Conservation (phyloP, 2,888 invertebrate genomes). For the Cataglyphis rosenhaueri region DNA sequence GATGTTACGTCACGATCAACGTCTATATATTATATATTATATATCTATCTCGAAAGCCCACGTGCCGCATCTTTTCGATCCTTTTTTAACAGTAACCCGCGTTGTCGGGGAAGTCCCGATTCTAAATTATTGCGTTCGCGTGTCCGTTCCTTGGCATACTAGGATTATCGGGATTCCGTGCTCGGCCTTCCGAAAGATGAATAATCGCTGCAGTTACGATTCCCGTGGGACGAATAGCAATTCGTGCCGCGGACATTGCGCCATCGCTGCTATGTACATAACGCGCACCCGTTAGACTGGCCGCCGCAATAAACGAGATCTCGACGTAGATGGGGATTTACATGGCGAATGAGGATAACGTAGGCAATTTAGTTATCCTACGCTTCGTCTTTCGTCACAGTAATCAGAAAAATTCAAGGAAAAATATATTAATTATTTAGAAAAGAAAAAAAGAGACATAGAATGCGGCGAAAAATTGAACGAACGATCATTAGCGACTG, state of each 20-base stretch:
- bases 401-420: slow-evolving; percentile 19
- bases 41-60: neutral
- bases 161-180: slow-evolving; percentile 61
- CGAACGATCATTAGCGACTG: slow-evolving; percentile 1
- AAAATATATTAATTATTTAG: slow-evolving; percentile 22
- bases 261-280: slow-evolving; percentile 33
- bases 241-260: slow-evolving; percentile 43
- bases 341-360: slow-evolving; percentile 54
- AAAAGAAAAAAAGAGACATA: slow-evolving; percentile 35
- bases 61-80: neutral
- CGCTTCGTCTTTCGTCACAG: slow-evolving; percentile 3
- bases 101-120: slow-evolving; percentile 41
- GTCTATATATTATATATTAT: neutral
- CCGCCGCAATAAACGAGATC: slow-evolving; percentile 31
- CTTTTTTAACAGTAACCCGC: slow-evolving; percentile 28
- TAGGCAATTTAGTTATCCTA: slow-evolving; percentile 20
- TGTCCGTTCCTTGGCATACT: slow-evolving; percentile 58
- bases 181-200: slow-evolving; percentile 67
- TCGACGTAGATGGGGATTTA: slow-evolving; percentile 57
- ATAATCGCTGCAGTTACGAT: slow-evolving; percentile 66
- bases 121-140: slow-evolving; percentile 67
- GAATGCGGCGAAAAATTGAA: slow-evolving; percentile 1
- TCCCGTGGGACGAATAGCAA: slow-evolving; percentile 68
- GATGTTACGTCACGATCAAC: neutral
- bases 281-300: slow-evolving; percentile 52